phyloP scores from a whole-genome alignment of 2,888 invertebrate species.

The Tenodera sinensis region DNA sequence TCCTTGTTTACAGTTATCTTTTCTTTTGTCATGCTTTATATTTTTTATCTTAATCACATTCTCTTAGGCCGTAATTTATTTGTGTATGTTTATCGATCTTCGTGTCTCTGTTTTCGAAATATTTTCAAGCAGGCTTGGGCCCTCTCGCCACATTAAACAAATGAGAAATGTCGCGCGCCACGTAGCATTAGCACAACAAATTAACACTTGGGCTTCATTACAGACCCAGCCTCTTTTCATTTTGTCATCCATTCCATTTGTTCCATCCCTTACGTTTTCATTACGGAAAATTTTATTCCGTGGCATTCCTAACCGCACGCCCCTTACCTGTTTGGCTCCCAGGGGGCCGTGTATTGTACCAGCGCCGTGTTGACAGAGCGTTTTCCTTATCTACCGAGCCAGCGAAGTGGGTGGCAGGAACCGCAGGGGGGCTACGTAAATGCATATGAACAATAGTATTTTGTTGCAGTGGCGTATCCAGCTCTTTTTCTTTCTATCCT shows the following conservation, averaged over 20 bases:
- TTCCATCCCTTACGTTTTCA: background rate
- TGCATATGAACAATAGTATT: background rate
- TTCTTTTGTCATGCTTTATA: too few relatives aligned
- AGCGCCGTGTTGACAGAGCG: conserved; percentile 4
- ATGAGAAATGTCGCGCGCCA: background rate
- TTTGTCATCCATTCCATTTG: background rate
- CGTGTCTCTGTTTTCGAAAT: too few relatives aligned
- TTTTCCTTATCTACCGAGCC: background rate
- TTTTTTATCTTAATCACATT: too few relatives aligned
- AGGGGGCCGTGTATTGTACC: background rate
- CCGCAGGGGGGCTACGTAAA: background rate
- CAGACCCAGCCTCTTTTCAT: background rate
- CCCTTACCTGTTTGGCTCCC: background rate
- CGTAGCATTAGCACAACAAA: background rate
- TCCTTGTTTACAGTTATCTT: too few relatives aligned
- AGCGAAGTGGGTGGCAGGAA: conserved; percentile 4
- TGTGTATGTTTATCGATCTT: too few relatives aligned
- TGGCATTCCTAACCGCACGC: background rate
- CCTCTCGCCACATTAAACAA: background rate
- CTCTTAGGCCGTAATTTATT: too few relatives aligned
- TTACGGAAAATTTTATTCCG: background rate
- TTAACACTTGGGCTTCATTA: background rate
- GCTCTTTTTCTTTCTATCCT: too few relatives aligned
- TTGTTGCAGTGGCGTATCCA: background rate
- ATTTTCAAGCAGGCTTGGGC: too few relatives aligned